Conservation (phyloP, 2,113 vertebrate genomes). For the Caranx ignobilis region DNA sequence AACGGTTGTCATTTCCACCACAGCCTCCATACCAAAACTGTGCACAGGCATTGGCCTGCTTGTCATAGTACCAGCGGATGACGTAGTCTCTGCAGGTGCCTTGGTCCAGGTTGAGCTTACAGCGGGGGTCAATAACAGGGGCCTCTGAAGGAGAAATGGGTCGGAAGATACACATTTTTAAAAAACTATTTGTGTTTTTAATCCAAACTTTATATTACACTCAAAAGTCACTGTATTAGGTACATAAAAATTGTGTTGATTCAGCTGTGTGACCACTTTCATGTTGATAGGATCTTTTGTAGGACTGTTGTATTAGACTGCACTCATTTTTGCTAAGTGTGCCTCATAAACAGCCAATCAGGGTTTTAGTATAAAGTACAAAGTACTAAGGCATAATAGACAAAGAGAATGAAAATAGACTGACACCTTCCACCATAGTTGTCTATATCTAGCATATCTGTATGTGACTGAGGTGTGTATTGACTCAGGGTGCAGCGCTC, state of each 20-base stretch:
- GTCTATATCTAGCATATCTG: too few relatives aligned
- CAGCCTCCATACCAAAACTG: constrained; percentile 93
- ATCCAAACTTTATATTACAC: not conserved
- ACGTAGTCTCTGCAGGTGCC: constrained; percentile 86
- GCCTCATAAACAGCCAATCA: not conserved
- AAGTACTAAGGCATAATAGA: too few relatives aligned
- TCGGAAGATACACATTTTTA: constrained; percentile 1
- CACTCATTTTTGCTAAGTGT: not conserved
- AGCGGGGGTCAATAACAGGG: constrained; percentile 61
- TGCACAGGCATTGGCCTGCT: constrained; percentile 89
- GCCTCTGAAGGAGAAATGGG: constrained; percentile 71
- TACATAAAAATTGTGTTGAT: not conserved
- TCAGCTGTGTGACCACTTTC: too few relatives aligned
- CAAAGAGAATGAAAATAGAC: too few relatives aligned
- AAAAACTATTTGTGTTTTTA: not conserved
- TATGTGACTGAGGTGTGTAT: too few relatives aligned
- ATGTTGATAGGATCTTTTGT: too few relatives aligned
- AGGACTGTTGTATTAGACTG: not conserved
- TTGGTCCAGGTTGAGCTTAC: constrained; percentile 83
- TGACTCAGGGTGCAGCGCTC: constrained; percentile 11
- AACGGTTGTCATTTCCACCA: constrained; percentile 88
- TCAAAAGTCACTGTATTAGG: not conserved
- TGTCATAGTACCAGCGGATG: constrained; percentile 89
- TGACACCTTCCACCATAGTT: too few relatives aligned
- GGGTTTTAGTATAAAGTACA: not conserved